phyloP scores from a whole-genome alignment of 2,888 invertebrate genomes.

The Metopia argyrocephala region DNA sequence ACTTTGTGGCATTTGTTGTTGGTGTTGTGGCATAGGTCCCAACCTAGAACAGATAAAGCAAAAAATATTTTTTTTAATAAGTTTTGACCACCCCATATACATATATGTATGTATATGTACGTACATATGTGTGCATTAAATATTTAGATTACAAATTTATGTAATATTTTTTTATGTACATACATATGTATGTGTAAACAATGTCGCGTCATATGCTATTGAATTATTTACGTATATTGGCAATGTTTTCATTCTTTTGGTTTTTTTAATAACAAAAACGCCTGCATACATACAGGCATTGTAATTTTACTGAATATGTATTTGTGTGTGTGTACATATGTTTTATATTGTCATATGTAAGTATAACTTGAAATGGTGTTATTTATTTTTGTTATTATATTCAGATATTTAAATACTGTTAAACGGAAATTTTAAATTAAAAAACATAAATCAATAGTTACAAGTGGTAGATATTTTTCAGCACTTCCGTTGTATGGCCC shows the following conservation, averaged over 20 bases:
- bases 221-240: constrained; percentile 67
- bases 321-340: neutral
- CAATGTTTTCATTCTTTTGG: constrained; percentile 63
- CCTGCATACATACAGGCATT: constrained; percentile 65
- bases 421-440: constrained; percentile 79
- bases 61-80: constrained; percentile 48
- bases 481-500: neutral
- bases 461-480: constrained; percentile 37
- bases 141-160: constrained; percentile 45
- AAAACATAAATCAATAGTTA: constrained; percentile 78
- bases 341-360: neutral
- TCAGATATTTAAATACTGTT: constrained; percentile 66
- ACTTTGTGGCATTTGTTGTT: constrained; percentile 79
- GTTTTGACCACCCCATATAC: constrained; percentile 44
- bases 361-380: neutral
- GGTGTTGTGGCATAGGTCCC: constrained; percentile 76
- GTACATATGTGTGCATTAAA: neutral
- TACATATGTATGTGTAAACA: constrained; percentile 57
- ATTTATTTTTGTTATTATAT: constrained; percentile 6
- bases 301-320: neutral
- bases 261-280: constrained; percentile 57
- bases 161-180: too few relatives aligned
- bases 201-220: constrained; percentile 66
- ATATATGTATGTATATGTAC: constrained; percentile 10
- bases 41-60: constrained; percentile 70